These are phyloP conservation scores for Myripristis murdjan DNA, from an alignment of 2,797 vertebrate genomes.

Conservation along the genomic window DNA sequence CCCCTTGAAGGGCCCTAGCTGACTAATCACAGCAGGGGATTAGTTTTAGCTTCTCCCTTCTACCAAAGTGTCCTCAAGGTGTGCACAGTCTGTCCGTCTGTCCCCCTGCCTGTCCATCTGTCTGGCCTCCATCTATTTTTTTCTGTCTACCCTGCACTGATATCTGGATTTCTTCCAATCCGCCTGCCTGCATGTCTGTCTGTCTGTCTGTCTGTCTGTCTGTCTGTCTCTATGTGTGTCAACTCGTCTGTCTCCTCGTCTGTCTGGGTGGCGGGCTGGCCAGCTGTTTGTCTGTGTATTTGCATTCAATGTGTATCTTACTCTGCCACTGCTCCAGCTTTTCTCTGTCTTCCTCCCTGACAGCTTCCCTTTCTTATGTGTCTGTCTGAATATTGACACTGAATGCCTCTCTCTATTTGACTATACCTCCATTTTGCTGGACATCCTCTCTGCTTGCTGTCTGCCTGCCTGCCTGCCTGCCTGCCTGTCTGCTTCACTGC, in stretches of 20 bases:
- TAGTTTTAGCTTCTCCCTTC: constrained; percentile 55
- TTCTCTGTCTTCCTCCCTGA: constrained; percentile 33
- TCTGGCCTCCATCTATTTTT: neutral
- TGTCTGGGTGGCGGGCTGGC: constrained; percentile 18
- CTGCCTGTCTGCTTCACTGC: constrained; percentile 38
- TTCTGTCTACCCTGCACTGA: neutral
- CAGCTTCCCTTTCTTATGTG: constrained; percentile 33
- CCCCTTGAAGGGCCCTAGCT: constrained; percentile 58
- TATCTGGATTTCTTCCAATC: constrained; percentile 17
- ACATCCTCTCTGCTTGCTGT: constrained; percentile 26
- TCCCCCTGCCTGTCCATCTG: constrained; percentile 11
- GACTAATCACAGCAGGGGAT: constrained; percentile 52
- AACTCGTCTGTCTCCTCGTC: constrained; percentile 9
- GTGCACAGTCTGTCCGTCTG: constrained; percentile 42
- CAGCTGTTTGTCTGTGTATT: constrained; percentile 63
- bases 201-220: constrained; percentile 27
- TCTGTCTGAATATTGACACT: constrained; percentile 32
- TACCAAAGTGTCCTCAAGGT: constrained; percentile 61
- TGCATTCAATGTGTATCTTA: constrained; percentile 50
- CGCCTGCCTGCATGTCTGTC: constrained; percentile 29
- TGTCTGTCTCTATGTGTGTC: constrained; percentile 17
- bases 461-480: constrained; percentile 18
- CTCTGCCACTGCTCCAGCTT: constrained; percentile 16
- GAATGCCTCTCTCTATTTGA: constrained; percentile 44
- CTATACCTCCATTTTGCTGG: constrained; percentile 62